Percentiles rank a stretch among this genome's conserved stretches.
Evolutionary conservation across 1,140 invertebrate species (phyloP).

Genomic region (Marisa cornuarietis): DNA sequence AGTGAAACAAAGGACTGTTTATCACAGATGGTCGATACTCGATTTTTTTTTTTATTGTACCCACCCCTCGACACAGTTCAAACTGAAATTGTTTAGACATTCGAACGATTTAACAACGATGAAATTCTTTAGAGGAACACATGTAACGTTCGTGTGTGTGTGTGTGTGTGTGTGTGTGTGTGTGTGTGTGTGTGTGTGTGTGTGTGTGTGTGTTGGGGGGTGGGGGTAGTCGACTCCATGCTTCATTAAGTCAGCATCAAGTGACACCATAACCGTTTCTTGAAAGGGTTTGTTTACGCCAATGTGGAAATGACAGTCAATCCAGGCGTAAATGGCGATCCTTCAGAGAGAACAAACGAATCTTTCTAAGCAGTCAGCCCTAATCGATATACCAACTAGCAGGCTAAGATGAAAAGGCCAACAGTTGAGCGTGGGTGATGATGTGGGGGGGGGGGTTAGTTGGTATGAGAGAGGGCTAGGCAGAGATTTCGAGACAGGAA

Average conservation of each 20-base stretch:
- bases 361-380: neutral
- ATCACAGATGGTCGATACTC: neutral
- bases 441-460: neutral
- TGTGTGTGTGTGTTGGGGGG: neutral
- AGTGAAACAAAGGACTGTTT: neutral
- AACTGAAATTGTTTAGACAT: no score
- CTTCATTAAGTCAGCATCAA: neutral
- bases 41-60: neutral
- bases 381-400: neutral
- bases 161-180: neutral
- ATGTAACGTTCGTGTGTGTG: neutral
- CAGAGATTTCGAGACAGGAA: neutral
- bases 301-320: neutral
- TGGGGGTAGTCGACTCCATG: no score
- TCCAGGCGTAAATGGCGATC: neutral
- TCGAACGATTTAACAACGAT: neutral
- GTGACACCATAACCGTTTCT: neutral
- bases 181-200: neutral
- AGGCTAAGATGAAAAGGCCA: neutral
- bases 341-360: neutral
- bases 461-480: neutral
- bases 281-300: neutral
- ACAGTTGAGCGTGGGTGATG: neutral
- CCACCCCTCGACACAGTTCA: no score
- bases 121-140: neutral